Conservation (phyloP, 2,113 vertebrate genomes). For the Cyanistes caeruleus region DNA sequence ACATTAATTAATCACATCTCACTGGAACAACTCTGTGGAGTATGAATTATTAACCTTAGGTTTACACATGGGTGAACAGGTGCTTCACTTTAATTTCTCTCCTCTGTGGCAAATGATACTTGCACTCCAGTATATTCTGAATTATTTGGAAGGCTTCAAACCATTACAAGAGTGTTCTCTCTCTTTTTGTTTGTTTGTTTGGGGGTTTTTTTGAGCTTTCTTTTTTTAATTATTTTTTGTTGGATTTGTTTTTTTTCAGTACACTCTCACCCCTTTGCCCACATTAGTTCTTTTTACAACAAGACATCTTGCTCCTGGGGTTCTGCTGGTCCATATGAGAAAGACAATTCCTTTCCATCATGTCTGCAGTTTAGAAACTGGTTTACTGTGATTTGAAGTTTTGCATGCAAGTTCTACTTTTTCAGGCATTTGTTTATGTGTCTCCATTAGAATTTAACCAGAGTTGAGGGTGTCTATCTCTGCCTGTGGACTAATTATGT, state of each 20-base stretch:
- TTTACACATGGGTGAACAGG: neutral
- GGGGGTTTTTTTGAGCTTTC: too few relatives aligned
- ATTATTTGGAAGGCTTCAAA: neutral
- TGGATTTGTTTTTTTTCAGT: neutral
- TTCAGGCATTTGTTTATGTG: rapidly evolving
- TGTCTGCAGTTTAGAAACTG: neutral
- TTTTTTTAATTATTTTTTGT: rapidly evolving
- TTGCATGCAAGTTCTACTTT: neutral
- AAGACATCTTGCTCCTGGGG: neutral
- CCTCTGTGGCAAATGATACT: neutral
- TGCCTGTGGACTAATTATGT: neutral
- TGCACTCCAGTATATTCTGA: neutral
- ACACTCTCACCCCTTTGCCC: rapidly evolving
- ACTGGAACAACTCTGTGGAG: neutral
- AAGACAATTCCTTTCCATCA: neutral
- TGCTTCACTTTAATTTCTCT: neutral
- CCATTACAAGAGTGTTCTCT: neutral
- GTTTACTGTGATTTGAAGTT: neutral
- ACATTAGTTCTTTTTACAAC: neutral
- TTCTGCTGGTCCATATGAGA: neutral
- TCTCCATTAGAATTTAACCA: neutral
- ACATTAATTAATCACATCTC: constrained; percentile 13
- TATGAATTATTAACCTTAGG: neutral
- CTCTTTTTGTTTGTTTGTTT: too few relatives aligned
- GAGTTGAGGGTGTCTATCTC: rapidly evolving